These are phyloP conservation scores for Periophthalmus magnuspinnatus DNA, from an alignment of 2,797 vertebrate species.

Conservation along the genomic window DNA sequence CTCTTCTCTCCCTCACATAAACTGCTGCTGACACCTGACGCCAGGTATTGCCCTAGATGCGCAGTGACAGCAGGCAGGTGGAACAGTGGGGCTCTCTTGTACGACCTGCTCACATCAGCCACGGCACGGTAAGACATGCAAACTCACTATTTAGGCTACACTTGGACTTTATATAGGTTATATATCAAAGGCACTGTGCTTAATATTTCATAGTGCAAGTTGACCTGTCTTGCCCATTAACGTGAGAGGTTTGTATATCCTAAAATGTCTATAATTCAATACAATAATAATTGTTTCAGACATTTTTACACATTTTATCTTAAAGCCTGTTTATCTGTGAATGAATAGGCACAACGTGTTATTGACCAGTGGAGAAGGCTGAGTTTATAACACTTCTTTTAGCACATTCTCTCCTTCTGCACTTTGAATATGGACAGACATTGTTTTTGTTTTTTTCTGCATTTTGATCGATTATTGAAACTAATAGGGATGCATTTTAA, in stretches of 20 bases:
- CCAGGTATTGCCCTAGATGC: slow-evolving; percentile 80
- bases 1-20: slow-evolving; percentile 15
- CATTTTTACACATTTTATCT: background rate
- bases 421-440: background rate
- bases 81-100: slow-evolving; percentile 62
- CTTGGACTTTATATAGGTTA: background rate
- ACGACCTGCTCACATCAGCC: slow-evolving; percentile 44
- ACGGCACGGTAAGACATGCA: slow-evolving; percentile 70
- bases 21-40: slow-evolving; percentile 80
- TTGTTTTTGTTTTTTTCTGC: too few species aligned
- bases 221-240: background rate
- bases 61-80: slow-evolving; percentile 81
- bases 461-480: background rate
- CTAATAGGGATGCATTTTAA: background rate
- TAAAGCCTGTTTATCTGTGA: background rate
- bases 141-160: background rate
- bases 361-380: background rate
- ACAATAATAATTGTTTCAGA: background rate
- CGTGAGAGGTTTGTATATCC: background rate
- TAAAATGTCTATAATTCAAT: background rate
- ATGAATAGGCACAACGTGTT: background rate
- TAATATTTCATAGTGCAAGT: background rate
- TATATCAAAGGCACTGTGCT: background rate
- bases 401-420: background rate
- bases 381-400: background rate